A percentile compares a stretch with the other conserved stretches of the same genome.
Evolutionary conservation across 2,113 vertebrate species (phyloP).

Genomic region (Tenebrosternarchus preto): DNA sequence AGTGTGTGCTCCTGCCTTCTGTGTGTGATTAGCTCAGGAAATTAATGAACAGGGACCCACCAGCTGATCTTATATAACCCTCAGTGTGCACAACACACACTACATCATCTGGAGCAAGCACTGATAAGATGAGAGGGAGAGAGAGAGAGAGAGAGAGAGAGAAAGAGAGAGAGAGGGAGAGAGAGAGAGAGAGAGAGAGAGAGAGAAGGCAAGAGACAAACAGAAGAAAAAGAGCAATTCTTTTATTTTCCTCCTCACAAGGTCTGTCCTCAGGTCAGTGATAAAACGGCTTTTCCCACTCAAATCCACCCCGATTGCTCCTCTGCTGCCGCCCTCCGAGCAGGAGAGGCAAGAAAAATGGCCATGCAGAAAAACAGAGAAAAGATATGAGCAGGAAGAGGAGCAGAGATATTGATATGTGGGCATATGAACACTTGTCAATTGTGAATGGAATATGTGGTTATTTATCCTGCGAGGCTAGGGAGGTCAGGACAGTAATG

Average conservation of each 20-base stretch:
- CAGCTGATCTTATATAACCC: slow-evolving; percentile 58
- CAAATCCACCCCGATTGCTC: not conserved
- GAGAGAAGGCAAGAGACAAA: not conserved
- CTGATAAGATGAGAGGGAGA: slow-evolving; percentile 42
- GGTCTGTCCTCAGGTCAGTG: no score
- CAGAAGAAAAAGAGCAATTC: not conserved
- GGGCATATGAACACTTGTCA: slow-evolving; percentile 53
- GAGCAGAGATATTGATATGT: slow-evolving; percentile 30
- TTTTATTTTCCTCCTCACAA: no score
- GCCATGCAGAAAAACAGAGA: not conserved
- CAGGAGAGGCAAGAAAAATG: not conserved
- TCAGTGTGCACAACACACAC: slow-evolving; percentile 60
- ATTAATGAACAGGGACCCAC: slow-evolving; percentile 64
- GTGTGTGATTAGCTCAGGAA: slow-evolving; percentile 67
- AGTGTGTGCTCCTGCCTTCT: slow-evolving; percentile 67
- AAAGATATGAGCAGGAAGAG: not conserved
- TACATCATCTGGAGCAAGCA: slow-evolving; percentile 24
- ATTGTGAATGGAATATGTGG: slow-evolving; percentile 72
- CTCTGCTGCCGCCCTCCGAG: not conserved
- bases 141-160: not conserved
- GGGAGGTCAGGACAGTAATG: slow-evolving; percentile 82
- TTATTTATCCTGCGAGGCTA: slow-evolving; percentile 75
- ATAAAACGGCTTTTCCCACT: not conserved
- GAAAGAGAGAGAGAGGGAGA: slow-evolving; percentile 10
- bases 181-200: not conserved